Conservation (phyloP, 1,140 invertebrate species). For the Platorchestia sp. region DNA sequence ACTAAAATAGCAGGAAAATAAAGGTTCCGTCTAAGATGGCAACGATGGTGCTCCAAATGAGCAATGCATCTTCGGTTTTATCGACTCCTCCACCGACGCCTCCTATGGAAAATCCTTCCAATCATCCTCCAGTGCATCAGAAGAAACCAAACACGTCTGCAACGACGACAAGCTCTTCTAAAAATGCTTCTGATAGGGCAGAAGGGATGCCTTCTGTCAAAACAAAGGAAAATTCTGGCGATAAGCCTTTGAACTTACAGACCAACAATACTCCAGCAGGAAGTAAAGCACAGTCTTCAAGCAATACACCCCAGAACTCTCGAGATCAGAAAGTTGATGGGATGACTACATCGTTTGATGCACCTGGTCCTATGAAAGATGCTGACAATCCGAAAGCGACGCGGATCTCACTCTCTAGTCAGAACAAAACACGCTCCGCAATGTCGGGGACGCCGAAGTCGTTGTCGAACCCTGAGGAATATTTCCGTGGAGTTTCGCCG, state of each 20-base stretch:
- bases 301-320: neutral
- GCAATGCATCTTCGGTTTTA: slow-evolving; percentile 21
- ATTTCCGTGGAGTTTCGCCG: slow-evolving; percentile 65
- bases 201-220: neutral
- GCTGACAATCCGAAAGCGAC: neutral
- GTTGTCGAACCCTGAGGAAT: slow-evolving; percentile 64
- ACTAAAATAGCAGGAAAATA: neutral
- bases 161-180: neutral
- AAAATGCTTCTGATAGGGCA: neutral
- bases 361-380: neutral
- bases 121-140: slow-evolving; percentile 26
- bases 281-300: neutral
- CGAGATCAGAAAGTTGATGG: neutral
- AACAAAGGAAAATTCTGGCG: neutral
- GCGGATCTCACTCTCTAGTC: neutral
- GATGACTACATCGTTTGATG: neutral
- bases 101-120: slow-evolving; percentile 41
- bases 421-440: neutral
- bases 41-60: slow-evolving; percentile 39
- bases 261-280: neutral
- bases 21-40: neutral
- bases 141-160: neutral
- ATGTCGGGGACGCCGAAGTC: slow-evolving; percentile 3
- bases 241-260: neutral
- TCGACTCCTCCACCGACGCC: slow-evolving; percentile 29